Base-by-base conservation (phyloP, 2,888 invertebrate species). In the Urechis unicinctus region DNA sequence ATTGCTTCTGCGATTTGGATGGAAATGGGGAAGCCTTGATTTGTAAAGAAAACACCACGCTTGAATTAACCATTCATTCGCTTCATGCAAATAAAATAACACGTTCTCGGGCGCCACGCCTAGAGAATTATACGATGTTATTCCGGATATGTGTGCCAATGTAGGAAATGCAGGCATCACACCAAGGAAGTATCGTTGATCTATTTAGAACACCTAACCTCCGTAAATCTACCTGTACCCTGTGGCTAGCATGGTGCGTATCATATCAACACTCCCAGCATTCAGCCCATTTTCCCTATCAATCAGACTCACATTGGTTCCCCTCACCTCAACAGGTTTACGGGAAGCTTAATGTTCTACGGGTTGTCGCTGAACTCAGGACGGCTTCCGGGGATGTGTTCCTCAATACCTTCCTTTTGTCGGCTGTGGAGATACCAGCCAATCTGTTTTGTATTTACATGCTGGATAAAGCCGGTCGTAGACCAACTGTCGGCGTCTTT, bases 351-450 rank as follows among this genome's bases (percentile, higher is more conserved):
- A 22, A 53, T 63, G 45, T 63, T 59, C 55, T 63, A 63, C 42
- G 59, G 58, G 2, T 29, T 63, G 26, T 56, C 59, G 5, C 56
- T 63, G 31, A 63, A 61, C 53, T 43, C 59, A 2, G 60, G 59
- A 2, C 26, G 25, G 25, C 50, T 63, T 41, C 45, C 61, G 0
- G 63, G 61, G 49, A 58, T 47, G 43, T 63, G 41, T 63, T 54
- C 58, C 44, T 63, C 26, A 63, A 59, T 52, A 58, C 59, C 22
- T 61, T 61, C 50, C 54, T 63, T 4, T 30, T 56, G 2, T 56
- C 55, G 2, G 43, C 52, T 6, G 52, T 61, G 3, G 63, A 63
- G 52, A 29, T 61, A 22, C 61, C 61, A 4, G 63, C 61, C 6
- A 63, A 63, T 46, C n/a, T 59, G 17, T 6, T 61, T 21, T 31